Conservation (phyloP, 1,140 invertebrate genomes). For the Pogonognathellus flavescens region DNA sequence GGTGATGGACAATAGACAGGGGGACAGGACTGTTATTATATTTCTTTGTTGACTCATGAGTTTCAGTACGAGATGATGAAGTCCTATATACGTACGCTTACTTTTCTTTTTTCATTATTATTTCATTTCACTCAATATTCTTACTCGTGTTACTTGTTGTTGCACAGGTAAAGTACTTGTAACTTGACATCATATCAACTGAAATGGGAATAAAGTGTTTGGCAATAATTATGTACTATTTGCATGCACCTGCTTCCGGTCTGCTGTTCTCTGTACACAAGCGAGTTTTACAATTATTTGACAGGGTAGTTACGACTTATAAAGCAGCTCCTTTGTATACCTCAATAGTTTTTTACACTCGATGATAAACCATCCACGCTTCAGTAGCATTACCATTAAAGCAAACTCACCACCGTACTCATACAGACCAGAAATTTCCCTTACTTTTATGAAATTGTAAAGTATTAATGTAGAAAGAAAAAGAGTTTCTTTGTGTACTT, state of each 20-base stretch:
- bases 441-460: too few relatives aligned
- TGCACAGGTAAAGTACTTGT: not conserved
- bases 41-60: constrained; percentile 6
- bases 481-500: too few relatives aligned
- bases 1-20: constrained; percentile 6
- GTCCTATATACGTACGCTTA: not conserved
- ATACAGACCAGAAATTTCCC: too few relatives aligned
- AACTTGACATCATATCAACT: not conserved
- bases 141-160: not conserved
- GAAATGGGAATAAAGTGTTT: not conserved
- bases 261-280: not conserved
- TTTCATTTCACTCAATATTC: not conserved
- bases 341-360: too few relatives aligned
- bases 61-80: not conserved
- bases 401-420: too few relatives aligned
- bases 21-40: constrained; percentile 22
- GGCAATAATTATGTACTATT: constrained; percentile 14
- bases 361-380: too few relatives aligned
- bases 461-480: too few relatives aligned
- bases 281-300: not conserved
- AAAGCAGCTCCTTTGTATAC: too few relatives aligned
- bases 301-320: not conserved
- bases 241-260: constrained; percentile 35
- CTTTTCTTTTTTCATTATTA: not conserved
- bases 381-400: too few relatives aligned